Evolutionary conservation across 2,888 invertebrate species (phyloP), one percentile per base, ranked within the genome.

Genomic region (Aphodius sticticus): DNA sequence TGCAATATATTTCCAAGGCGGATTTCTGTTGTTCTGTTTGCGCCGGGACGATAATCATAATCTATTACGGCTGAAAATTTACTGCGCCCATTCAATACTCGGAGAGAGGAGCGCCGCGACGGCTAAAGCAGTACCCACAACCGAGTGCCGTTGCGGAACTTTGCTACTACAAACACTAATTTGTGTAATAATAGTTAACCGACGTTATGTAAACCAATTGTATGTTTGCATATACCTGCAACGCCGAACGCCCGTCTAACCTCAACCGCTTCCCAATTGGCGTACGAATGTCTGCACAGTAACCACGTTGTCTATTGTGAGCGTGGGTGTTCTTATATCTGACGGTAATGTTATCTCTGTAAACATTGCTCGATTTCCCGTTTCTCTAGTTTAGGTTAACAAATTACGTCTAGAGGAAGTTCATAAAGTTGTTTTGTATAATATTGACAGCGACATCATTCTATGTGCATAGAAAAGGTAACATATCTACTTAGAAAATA

Each of bases 161-260:
- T 74, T 37, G 74, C 74, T 72, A 81, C 70, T 71, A 78, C 72
- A 80, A 79, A 77, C 77, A 78, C 77, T 37, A 79, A 79, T 79
- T 79, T 79, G 76, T 79, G 76, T 79, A 79, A 79, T 79, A 76
- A 75, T 76, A 76, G 79, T 76, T 79, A 79, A 76, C 70, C 79
- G 69, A 38, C 76, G 53, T 71, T 53, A 69, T 79, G 76, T 76
- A 76, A 79, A 79, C 71, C 70, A 38, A 70, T 26, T 70, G 16
- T 70, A 15, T 78, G 75, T 78, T 78, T 78, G 78, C 70, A 76
- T 76, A 76, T 75, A 76, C 78, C 70, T 78, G 76, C 53, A 70
- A 36, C 70, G 69, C 16, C 74, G 53, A 53, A 53, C 12, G 53
- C 53, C 53, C 53, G 53, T 53, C 53, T 53, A 53, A 53, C 53